Evolutionary conservation across 2,888 invertebrate species (phyloP), one percentile per base, ranked within the genome.

Genomic region (Meghimatium bilineatum): DNA sequence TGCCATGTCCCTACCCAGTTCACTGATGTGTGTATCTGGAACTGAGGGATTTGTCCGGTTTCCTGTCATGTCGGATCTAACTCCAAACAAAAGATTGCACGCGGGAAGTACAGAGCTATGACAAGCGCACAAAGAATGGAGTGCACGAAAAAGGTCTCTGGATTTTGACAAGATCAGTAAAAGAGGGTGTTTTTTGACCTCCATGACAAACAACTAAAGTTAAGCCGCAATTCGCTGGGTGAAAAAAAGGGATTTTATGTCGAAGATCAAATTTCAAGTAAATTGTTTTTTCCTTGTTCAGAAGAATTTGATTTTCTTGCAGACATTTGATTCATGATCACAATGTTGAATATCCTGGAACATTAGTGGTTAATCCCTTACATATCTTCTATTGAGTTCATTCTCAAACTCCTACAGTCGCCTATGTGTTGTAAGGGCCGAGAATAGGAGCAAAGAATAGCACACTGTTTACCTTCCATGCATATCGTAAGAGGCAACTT

Each of bases 21-120:
- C 79, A 79, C 1, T 79, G 79, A 79, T 67, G 79, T 79, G 69
- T 79, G 79, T 79, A 67, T 66, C 79, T 79, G 49, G 79, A 49
- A 49, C 79, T 66, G 79, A 79, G 79, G 49, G 44, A 67, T 79
- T 79, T 79, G 69, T 49, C 67, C 69, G 69, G 79, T 67, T 79
- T 67, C n/a, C 79, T 79, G 79, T 69, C 79, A 69, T 8, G 56
- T 79, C 69, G 44, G 79, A 79, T 79, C 79, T 67, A 44, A 20
- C 63, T 20, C 71, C 32, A 29, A 34, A 79, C 67, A 67, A 79
- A 79, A 49, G 49, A 32, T n/a, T 60, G 34, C 77, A 36, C 34
- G n/a, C 26, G 56, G 52, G 34, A 76, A 56, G 60, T 34, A 44
- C 38, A 38, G 3, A 12, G 56, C 34, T 74, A 1, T 49, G 74